A percentile compares a stretch with the other conserved stretches of the same genome.
Evolutionary conservation across 2,113 vertebrate species (phyloP).

Genomic region (Myotis brandtii): DNA sequence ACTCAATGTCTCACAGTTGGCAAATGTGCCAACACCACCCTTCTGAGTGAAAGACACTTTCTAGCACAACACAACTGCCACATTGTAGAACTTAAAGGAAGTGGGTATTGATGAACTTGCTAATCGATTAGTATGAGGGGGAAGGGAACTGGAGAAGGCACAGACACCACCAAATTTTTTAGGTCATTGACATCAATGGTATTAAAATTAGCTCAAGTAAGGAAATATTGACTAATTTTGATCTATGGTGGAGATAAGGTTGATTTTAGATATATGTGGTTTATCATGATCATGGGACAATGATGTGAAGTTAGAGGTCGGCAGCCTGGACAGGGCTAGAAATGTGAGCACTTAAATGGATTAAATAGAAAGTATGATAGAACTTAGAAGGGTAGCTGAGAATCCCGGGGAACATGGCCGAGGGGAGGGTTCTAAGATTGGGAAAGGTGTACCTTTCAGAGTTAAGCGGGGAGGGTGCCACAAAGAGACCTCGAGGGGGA

Average conservation of each 20-base stretch:
- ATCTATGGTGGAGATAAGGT: neutral
- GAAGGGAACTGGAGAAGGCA: neutral
- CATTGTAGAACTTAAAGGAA: neutral
- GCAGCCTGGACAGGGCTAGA: neutral
- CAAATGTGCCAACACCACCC: neutral
- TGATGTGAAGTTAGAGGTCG: neutral
- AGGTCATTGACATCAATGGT: neutral
- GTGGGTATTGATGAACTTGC: neutral
- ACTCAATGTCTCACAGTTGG: neutral
- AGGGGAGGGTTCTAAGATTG: neutral
- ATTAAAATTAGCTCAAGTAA: neutral
- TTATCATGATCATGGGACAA: neutral
- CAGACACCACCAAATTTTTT: neutral
- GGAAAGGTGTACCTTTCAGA: neutral
- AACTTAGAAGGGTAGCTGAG: neutral
- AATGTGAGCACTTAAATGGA: neutral
- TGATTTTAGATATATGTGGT: neutral
- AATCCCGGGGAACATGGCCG: neutral
- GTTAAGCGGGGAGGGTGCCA: accelerated
- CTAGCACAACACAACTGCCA: neutral
- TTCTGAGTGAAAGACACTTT: neutral
- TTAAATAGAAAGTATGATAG: neutral
- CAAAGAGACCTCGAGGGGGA: neutral
- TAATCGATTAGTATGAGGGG: neutral
- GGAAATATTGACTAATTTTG: neutral